phyloP scores from a whole-genome alignment of 2,888 invertebrate species.

The Synanthedon formicaeformis region DNA sequence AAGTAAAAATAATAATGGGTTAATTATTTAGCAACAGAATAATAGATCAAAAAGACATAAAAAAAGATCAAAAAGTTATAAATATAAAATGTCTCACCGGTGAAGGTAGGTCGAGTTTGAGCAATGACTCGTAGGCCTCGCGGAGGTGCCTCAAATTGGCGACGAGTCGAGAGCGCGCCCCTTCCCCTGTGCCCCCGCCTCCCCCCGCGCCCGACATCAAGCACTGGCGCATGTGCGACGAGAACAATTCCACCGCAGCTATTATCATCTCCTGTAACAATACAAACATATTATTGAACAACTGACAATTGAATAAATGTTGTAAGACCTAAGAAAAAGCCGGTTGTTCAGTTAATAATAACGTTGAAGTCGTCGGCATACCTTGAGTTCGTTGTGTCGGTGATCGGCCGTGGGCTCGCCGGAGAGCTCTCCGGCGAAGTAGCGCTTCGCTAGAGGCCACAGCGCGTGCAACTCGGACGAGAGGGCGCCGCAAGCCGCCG shows the following conservation, averaged over 20 bases:
- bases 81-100: no score
- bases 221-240: conserved; percentile 78
- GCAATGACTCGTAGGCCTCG: conserved; percentile 83
- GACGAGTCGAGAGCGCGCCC: conserved; percentile 64
- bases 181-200: conserved; percentile 48
- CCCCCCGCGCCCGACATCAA: conserved; percentile 73
- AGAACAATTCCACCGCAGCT: conserved; percentile 80
- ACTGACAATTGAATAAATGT: no score
- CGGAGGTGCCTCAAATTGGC: conserved; percentile 80
- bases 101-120: conserved; percentile 87
- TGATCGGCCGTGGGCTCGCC: conserved; percentile 75
- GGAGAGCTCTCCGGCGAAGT: conserved; percentile 89
- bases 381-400: conserved; percentile 84
- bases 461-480: conserved; percentile 81
- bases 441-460: conserved; percentile 95
- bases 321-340: no score
- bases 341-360: no score
- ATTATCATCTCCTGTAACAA: conserved; percentile 79
- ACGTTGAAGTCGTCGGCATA: conserved; percentile 18
- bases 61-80: no score
- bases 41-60: no score
- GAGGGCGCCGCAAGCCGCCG: conserved; percentile 53
- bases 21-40: no score
- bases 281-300: no score
- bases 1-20: no score